Evolutionary conservation across 2,113 vertebrate genomes (phyloP).

Genomic region (Orientallactaga bullata): DNA sequence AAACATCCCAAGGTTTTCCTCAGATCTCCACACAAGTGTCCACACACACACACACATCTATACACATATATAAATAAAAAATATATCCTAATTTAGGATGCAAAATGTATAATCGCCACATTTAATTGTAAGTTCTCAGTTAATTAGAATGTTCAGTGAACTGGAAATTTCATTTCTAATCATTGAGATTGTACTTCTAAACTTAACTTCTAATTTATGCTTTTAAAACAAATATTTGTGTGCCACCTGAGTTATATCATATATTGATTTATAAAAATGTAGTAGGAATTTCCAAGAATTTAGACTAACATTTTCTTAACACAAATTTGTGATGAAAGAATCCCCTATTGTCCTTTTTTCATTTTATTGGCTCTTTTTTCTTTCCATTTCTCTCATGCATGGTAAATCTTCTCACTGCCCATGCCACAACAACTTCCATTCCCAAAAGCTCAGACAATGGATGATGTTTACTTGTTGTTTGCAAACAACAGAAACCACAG

Average conservation of each 20-base stretch:
- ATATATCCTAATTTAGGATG: neutral
- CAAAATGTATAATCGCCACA: conserved; percentile 37
- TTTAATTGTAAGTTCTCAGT: conserved; percentile 32
- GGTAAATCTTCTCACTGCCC: conserved; percentile 70
- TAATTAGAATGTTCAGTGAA: conserved; percentile 24
- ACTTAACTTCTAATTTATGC: conserved; percentile 31
- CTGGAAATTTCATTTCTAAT: conserved; percentile 25
- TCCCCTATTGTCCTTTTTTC: conserved; percentile 28
- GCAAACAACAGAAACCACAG: conserved; percentile 79
- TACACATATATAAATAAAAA: no score
- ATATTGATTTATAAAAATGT: neutral
- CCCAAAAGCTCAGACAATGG: conserved; percentile 79
- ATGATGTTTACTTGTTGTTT: conserved; percentile 81
- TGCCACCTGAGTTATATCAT: neutral
- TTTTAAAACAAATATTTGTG: conserved; percentile 42
- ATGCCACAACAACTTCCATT: conserved; percentile 75
- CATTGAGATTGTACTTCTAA: conserved; percentile 38
- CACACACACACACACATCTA: no score
- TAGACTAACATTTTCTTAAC: conserved; percentile 19
- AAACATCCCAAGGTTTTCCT: no score
- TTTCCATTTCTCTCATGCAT: conserved; percentile 57
- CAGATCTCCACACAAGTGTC: no score
- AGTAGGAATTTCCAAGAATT: conserved; percentile 37
- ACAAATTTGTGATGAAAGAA: conserved; percentile 44
- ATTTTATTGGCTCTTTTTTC: conserved; percentile 68